Conservation (phyloP, 1,140 invertebrate species). For the Matsumurasca onukii region DNA sequence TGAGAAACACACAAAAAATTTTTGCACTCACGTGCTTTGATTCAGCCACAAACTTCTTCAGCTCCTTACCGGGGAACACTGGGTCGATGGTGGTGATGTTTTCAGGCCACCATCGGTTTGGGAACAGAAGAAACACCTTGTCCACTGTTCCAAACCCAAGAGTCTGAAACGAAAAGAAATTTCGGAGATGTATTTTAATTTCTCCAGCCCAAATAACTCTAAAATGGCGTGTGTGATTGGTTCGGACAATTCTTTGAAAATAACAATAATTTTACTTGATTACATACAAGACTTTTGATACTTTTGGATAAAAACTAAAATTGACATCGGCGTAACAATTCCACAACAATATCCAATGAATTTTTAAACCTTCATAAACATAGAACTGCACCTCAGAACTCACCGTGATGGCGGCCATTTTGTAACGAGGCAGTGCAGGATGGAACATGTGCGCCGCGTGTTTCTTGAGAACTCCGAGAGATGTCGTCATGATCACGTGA, state of each 20-base stretch:
- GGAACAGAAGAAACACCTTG: conserved; percentile 3
- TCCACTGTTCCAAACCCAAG: not conserved
- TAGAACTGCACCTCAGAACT: not conserved
- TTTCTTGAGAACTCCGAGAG: conserved; percentile 1
- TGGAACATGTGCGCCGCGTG: not conserved
- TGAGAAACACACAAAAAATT: too few species aligned
- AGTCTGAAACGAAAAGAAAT: not conserved
- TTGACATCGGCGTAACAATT: not conserved
- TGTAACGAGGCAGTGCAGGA: not conserved
- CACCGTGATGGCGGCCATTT: not conserved
- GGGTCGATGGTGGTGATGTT: not conserved
- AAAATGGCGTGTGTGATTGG: not conserved
- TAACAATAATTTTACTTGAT: not conserved
- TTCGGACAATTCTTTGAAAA: not conserved
- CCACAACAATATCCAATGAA: not conserved
- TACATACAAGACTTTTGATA: not conserved
- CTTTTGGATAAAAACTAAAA: not conserved
- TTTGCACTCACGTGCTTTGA: not conserved
- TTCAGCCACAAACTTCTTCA: not conserved
- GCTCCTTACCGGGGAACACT: not conserved
- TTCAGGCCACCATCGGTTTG: conserved; percentile 6
- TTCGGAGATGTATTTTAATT: too few species aligned
- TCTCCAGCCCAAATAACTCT: not conserved
- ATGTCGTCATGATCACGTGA: conserved; percentile 60
- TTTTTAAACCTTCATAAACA: not conserved